Evolutionary conservation across 2,797 vertebrate genomes (phyloP).

Genomic region (Rallus crepitans): DNA sequence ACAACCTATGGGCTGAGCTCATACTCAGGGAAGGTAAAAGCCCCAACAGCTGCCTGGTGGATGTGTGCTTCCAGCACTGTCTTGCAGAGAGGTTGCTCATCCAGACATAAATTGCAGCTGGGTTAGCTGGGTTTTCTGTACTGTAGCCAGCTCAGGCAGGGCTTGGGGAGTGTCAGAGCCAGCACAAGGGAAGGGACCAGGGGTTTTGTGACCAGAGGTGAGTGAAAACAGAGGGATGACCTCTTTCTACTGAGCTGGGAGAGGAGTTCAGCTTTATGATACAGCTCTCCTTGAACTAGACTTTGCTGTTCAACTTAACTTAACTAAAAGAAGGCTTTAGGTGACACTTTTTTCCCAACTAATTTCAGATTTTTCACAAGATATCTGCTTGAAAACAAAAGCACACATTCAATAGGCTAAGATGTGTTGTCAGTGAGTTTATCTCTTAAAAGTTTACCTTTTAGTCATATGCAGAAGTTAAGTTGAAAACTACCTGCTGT

Average conservation of each 20-base stretch:
- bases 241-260: neutral
- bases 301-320: neutral
- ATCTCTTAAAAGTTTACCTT: neutral
- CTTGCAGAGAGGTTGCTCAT: neutral
- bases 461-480: neutral
- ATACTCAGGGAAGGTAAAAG: conserved; percentile 91
- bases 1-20: conserved; percentile 95
- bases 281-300: neutral
- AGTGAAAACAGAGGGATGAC: neutral
- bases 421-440: neutral
- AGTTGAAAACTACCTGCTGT: neutral
- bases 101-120: neutral
- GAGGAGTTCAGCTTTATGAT: neutral
- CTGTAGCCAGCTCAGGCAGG: neutral
- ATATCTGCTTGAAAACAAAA: neutral
- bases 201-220: neutral
- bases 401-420: neutral
- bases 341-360: neutral
- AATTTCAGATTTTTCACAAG: neutral
- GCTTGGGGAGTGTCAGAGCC: neutral
- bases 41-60: neutral
- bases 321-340: neutral
- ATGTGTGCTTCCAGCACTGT: fast-evolving
- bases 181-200: neutral
- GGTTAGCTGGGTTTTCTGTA: neutral